A percentile compares a stretch with the other conserved stretches of the same genome.
Evolutionary conservation across 2,888 invertebrate genomes (phyloP).

Genomic region (Ectobius pallidus): DNA sequence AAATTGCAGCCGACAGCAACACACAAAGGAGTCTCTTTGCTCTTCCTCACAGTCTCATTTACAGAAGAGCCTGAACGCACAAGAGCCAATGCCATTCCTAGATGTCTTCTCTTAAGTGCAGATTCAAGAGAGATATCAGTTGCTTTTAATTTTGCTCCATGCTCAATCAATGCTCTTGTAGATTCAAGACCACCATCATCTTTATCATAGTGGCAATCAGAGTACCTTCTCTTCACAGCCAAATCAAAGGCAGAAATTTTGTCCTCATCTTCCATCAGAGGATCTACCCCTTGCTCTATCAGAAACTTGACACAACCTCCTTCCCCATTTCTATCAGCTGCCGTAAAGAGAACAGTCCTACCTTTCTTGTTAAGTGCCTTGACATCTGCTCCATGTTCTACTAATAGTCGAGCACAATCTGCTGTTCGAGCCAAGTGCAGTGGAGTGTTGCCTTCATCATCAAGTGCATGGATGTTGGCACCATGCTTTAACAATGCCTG

Average conservation of each 20-base stretch:
- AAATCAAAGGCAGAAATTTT: background rate
- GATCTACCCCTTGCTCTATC: background rate
- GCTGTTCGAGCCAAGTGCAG: background rate
- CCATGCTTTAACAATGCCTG: background rate
- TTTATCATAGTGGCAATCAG: too few species aligned
- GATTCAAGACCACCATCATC: too few species aligned
- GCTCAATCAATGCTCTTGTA: too few species aligned
- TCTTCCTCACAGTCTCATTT: too few species aligned
- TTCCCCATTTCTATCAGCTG: too few species aligned
- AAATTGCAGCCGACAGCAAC: too few species aligned
- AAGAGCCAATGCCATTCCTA: too few species aligned
- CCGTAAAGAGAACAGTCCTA: background rate
- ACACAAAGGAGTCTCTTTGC: too few species aligned
- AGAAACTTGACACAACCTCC: background rate
- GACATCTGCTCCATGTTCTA: slow-evolving; percentile 4
- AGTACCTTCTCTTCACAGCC: background rate
- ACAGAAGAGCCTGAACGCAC: too few species aligned
- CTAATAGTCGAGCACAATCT: background rate
- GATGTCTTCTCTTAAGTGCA: too few species aligned
- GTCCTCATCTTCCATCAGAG: background rate
- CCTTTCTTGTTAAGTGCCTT: background rate
- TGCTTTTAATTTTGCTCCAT: too few species aligned
- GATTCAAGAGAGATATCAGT: too few species aligned
- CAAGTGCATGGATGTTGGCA: background rate
- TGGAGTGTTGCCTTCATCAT: background rate